Base-by-base conservation (phyloP, 2,888 invertebrate genomes). In the Coecobrya sp. region DNA sequence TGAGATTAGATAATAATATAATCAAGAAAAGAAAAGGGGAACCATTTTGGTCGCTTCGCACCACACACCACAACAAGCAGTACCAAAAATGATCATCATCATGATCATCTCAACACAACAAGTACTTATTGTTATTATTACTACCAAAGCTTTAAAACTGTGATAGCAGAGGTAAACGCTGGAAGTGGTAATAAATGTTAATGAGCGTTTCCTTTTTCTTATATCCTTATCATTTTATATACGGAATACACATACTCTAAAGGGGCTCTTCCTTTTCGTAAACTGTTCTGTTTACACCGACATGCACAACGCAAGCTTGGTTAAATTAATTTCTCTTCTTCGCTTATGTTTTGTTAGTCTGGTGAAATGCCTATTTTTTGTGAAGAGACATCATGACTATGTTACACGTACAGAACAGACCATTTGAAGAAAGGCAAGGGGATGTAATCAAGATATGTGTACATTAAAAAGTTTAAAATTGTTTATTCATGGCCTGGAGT, bases 1-100 rank as follows among this genome's bases (percentile, higher is more conserved):
- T 62, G 36, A 82, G 86, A 86, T 86, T n/a, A 86, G 86, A 86
- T 86, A 86, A 86, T 86, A 86, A 86, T 86, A 42, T 76, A 86
- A 86, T 86, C 86, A 70, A 70, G 73, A 22, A 45, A 45, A 22
- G 27, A 22, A 73, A n/a, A 42, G 22, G 45, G 73, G 45, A 22
- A 22, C 19, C 45, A 22, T 73, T 73, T 73, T 70, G 36, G 68
- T 36, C 3, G 36, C 68, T 19, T 19, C 68, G n/a, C 68, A 36
- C 36, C 30, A 36, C 68, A 36, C 68, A 36, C 30, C 68, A 36
- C 27, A 68, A n/a, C n/a, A 25, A 22, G 7, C 25, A 70, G 30
- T 19, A 70, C 68, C 68, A 70, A 27, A 62, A 62, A 62, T 36
- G 19, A 70, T 70, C 68, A n/a, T 70, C 36, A 70, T 70, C 5